Percentiles rank a stretch among this genome's conserved stretches.
Conservation (phyloP, 1,140 invertebrate species). For the Sarcophaga bullata region DNA sequence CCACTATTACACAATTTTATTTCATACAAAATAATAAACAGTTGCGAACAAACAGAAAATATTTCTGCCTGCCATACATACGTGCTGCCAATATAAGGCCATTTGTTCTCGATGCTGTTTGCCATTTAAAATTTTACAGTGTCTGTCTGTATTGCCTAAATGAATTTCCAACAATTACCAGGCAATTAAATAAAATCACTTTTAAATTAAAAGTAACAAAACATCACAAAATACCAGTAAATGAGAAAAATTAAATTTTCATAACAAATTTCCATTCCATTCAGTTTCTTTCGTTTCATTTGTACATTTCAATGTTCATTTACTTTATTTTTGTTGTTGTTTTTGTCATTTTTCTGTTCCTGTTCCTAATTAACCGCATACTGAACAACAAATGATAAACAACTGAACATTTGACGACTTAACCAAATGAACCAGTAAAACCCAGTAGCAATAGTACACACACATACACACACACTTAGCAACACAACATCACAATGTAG, state of each 20-base stretch:
- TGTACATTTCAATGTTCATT: too few relatives aligned
- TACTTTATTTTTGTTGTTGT: neutral
- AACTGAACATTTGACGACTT: slow-evolving; percentile 29
- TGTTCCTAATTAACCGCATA: slow-evolving; percentile 33
- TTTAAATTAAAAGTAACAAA: neutral
- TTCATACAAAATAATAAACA: too few relatives aligned
- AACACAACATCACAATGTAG: neutral
- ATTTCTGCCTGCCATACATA: too few relatives aligned
- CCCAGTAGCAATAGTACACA: neutral
- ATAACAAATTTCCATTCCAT: neutral
- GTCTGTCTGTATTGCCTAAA: too few relatives aligned
- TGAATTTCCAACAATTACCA: neutral
- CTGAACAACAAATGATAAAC: slow-evolving; percentile 37
- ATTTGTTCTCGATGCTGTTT: too few relatives aligned
- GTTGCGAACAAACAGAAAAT: too few relatives aligned
- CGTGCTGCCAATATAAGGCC: too few relatives aligned
- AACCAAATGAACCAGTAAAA: slow-evolving; percentile 33
- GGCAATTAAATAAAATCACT: neutral
- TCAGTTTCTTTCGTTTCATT: too few relatives aligned
- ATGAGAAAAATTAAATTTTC: slow-evolving; percentile 5
- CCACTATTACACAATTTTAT: too few relatives aligned
- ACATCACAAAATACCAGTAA: neutral
- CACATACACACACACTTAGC: neutral
- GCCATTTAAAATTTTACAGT: too few relatives aligned
- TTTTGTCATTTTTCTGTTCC: neutral